Conservation (phyloP, 2,797 vertebrate genomes). For the Melanotaenia trifasciata region DNA sequence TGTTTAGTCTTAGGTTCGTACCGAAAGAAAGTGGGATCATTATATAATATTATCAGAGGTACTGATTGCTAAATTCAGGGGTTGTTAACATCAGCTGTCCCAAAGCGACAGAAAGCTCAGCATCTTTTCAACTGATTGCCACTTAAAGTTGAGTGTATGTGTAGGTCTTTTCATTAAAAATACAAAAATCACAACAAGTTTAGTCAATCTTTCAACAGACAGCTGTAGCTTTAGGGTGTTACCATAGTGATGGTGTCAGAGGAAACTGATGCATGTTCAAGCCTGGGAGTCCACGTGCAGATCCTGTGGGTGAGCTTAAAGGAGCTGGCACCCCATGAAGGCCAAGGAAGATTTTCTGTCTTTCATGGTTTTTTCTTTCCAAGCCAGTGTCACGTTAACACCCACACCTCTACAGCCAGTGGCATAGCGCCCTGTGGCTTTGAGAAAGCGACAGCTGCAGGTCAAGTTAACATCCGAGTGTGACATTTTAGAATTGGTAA, state of each 20-base stretch:
- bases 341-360: constrained; percentile 17
- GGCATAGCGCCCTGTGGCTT: constrained; percentile 22
- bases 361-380: constrained; percentile 4
- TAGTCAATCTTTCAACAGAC: constrained; percentile 66
- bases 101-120: constrained; percentile 22
- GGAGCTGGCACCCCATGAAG: constrained; percentile 67
- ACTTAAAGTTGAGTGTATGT: constrained; percentile 5
- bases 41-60: constrained; percentile 19
- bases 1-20: constrained; percentile 6
- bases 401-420: constrained; percentile 45
- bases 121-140: constrained; percentile 31
- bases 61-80: constrained; percentile 13
- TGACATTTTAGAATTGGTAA: constrained; percentile 47
- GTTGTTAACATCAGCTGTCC: constrained; percentile 17
- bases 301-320: constrained; percentile 50
- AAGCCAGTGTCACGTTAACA: constrained; percentile 53
- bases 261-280: constrained; percentile 54
- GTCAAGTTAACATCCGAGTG: constrained; percentile 44
- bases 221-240: constrained; percentile 76
- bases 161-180: constrained; percentile 22
- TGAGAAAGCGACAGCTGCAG: constrained; percentile 44
- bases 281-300: constrained; percentile 21
- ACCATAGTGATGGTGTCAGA: constrained; percentile 80
- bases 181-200: constrained; percentile 38
- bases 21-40: constrained; percentile 30